Evolutionary conservation across 2,113 vertebrate species (phyloP).

Genomic region (Caloenas nicobarica): DNA sequence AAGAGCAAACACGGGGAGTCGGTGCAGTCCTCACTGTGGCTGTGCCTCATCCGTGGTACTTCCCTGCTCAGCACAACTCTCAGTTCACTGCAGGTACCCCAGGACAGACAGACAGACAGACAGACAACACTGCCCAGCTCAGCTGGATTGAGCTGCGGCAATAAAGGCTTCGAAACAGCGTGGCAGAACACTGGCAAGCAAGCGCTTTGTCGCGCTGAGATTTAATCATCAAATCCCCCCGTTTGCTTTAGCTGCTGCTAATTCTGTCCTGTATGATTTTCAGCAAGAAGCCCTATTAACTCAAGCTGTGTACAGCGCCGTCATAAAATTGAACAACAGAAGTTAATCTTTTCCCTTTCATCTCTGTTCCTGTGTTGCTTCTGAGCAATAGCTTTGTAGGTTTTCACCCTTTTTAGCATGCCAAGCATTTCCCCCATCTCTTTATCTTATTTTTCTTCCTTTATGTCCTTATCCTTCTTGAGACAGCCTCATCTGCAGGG

Average conservation of each 20-base stretch:
- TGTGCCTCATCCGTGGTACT: fast-evolving
- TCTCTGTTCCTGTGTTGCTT: not conserved
- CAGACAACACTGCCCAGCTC: not conserved
- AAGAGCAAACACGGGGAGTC: not conserved
- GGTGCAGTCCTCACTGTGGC: not conserved
- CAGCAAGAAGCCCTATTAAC: not conserved
- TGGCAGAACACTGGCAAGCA: fast-evolving
- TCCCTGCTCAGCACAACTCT: not conserved
- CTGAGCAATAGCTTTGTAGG: not conserved
- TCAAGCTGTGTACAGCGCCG: not conserved
- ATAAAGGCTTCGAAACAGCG: not conserved
- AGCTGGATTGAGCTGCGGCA: not conserved
- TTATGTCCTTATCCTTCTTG: conserved; percentile 16
- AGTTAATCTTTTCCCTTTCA: conserved; percentile 19
- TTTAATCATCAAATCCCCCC: not conserved
- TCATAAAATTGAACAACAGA: not conserved
- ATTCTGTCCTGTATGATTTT: not conserved
- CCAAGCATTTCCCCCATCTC: not conserved
- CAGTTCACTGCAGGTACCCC: not conserved
- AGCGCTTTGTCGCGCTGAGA: not conserved
- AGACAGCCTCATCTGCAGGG: conserved; percentile 6
- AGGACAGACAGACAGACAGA: not conserved
- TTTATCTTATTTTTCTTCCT: conserved; percentile 22
- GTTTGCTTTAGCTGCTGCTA: not conserved
- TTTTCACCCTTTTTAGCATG: not conserved